phyloP scores from a whole-genome alignment of 2,888 invertebrate genomes.

The Ganaspis brasiliensis region DNA sequence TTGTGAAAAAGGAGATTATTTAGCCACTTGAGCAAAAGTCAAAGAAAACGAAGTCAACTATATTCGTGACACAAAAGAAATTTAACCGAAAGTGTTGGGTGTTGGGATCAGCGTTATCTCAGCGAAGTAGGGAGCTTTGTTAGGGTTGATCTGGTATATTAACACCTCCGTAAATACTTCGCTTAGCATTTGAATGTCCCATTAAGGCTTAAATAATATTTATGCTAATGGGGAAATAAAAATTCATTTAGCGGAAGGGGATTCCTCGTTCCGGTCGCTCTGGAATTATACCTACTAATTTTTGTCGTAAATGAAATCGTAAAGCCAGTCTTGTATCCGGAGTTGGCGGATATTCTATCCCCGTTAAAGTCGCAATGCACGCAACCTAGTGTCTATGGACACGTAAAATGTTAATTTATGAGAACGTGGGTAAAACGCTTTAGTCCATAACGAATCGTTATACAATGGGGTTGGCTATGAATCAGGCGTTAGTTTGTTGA shows the following conservation, averaged over 20 bases:
- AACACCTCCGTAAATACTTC: conserved; percentile 61
- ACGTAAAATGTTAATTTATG: conserved; percentile 54
- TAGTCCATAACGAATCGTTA: conserved; percentile 40
- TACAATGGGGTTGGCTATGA: conserved; percentile 50
- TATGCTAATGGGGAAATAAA: conserved; percentile 64
- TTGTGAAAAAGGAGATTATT: too few species aligned
- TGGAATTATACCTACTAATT: conserved; percentile 60
- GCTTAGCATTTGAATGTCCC: conserved; percentile 63
- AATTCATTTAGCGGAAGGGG: conserved; percentile 63
- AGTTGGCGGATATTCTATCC: conserved; percentile 40
- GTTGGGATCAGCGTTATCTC: conserved; percentile 57
- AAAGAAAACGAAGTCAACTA: too few species aligned
- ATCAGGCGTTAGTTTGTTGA: conserved; percentile 49
- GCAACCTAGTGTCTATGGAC: conserved; percentile 38
- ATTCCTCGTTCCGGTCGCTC: conserved; percentile 51
- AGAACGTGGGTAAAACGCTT: conserved; percentile 43
- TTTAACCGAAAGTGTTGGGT: conserved; percentile 1
- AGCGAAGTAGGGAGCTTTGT: conserved; percentile 46
- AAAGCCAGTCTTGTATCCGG: conserved; percentile 50
- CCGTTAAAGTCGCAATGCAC: conserved; percentile 16
- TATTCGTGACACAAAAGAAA: too few species aligned
- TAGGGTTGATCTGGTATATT: conserved; percentile 57
- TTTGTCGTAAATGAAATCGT: conserved; percentile 63
- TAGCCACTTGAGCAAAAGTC: too few species aligned
- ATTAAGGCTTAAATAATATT: conserved; percentile 65